Conservation (phyloP, 2,888 invertebrate species). For the Molorchus minor region DNA sequence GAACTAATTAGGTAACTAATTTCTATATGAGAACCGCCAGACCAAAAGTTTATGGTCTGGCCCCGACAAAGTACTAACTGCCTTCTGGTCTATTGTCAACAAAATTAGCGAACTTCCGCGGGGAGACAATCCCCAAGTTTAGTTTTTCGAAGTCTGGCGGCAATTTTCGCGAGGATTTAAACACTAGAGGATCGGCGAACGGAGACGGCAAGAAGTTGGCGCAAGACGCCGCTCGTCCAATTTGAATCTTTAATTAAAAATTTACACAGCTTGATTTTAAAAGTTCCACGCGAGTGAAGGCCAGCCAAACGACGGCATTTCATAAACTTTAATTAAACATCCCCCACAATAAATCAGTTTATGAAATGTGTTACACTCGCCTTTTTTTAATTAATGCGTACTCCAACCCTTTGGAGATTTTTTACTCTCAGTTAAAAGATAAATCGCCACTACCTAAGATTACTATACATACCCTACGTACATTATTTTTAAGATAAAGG, state of each 20-base stretch:
- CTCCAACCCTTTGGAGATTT: too few species aligned
- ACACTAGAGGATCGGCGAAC: constrained; percentile 7
- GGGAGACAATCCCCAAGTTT: constrained; percentile 28
- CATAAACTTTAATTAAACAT: constrained; percentile 13
- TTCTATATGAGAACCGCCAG: too few species aligned
- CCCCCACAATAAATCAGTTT: constrained; percentile 4
- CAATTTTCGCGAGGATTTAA: constrained; percentile 12
- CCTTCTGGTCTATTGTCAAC: constrained; percentile 29
- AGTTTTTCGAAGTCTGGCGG: constrained; percentile 29
- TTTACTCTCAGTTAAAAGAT: too few species aligned
- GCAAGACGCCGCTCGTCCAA: constrained; percentile 34
- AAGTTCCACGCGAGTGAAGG: background rate
- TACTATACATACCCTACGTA: too few species aligned
- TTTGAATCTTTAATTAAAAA: constrained; percentile 45
- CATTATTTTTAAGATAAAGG: too few species aligned
- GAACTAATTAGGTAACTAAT: too few species aligned
- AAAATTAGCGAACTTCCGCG: constrained; percentile 27
- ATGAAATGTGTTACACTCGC: background rate
- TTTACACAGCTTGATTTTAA: constrained; percentile 32
- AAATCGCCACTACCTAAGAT: too few species aligned
- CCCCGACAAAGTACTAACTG: constrained; percentile 13
- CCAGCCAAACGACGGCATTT: background rate
- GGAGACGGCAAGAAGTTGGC: background rate
- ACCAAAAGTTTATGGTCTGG: constrained; percentile 25
- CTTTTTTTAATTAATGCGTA: too few species aligned